phyloP scores from a whole-genome alignment of 1,140 invertebrate genomes.

The Ylistrum balloti region DNA sequence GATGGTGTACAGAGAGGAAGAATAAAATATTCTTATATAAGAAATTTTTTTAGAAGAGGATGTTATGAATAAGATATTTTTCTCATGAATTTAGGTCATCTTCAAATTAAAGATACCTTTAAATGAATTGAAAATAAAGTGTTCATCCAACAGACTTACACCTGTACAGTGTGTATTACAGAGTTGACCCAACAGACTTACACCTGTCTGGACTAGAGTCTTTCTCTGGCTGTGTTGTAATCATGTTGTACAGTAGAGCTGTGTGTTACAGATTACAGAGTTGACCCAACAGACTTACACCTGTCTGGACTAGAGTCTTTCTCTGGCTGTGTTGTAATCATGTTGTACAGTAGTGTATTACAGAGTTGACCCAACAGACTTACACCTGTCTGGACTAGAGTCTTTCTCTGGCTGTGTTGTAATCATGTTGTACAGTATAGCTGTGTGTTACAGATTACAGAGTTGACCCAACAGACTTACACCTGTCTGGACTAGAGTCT shows the following conservation, averaged over 20 bases:
- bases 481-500: conserved; percentile 92
- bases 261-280: conserved; percentile 78
- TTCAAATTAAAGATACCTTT: no score
- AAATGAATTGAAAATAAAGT: no score
- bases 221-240: conserved; percentile 96
- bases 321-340: conserved; percentile 95
- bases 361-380: conserved; percentile 79
- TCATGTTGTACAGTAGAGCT: no score
- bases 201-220: conserved; percentile 92
- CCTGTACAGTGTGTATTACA: conserved; percentile 81
- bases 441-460: conserved; percentile 78
- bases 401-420: conserved; percentile 96
- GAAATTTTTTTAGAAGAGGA: no score
- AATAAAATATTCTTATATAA: no score
- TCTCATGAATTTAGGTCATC: no score
- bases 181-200: conserved; percentile 80
- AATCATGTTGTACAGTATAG: no score
- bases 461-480: conserved; percentile 82
- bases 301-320: conserved; percentile 95
- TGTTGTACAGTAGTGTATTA: no score
- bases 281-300: conserved; percentile 82
- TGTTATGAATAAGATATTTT: no score
- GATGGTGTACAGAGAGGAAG: no score
- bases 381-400: conserved; percentile 90
- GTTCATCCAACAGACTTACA: conserved; percentile 82